A percentile compares a stretch with the other conserved stretches of the same genome.
These are phyloP conservation scores for Puma concolor DNA, from an alignment of 2,113 vertebrate species.

Conservation along the genomic window DNA sequence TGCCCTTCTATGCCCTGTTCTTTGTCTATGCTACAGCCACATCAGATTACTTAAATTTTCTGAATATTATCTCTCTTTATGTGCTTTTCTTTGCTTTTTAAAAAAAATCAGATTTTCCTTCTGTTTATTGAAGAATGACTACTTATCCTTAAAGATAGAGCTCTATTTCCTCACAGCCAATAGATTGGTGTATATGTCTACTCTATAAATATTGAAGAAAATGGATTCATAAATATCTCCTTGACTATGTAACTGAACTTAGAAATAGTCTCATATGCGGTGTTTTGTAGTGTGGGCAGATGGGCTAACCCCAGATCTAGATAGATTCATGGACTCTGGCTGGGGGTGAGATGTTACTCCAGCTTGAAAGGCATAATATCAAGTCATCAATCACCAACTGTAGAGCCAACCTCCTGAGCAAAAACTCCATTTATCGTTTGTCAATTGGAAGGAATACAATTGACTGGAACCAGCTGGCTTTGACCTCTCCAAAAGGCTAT, in stretches of 20 bases:
- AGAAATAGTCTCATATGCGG: not conserved
- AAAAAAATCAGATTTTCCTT: not conserved
- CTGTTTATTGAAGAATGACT: not conserved
- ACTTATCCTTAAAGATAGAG: not conserved
- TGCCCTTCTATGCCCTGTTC: not conserved
- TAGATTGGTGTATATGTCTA: not conserved
- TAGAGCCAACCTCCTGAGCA: constrained; percentile 74
- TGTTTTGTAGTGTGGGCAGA: constrained; percentile 7
- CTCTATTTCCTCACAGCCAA: not conserved
- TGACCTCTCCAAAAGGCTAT: constrained; percentile 83
- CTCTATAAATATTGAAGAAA: not conserved
- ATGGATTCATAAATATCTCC: not conserved
- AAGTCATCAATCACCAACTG: constrained; percentile 82
- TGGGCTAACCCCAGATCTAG: constrained; percentile 51
- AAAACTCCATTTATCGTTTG: constrained; percentile 83
- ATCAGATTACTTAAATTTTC: not conserved
- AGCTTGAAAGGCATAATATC: constrained; percentile 66
- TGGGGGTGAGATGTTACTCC: constrained; percentile 63
- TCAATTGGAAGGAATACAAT: constrained; percentile 87
- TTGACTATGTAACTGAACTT: not conserved
- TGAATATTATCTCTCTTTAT: not conserved
- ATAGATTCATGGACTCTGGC: constrained; percentile 49
- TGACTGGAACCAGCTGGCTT: constrained; percentile 87
- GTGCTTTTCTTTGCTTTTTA: not conserved
- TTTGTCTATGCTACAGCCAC: not conserved